phyloP scores from a whole-genome alignment of 2,797 vertebrate species.

The Urocyon cinereoargenteus region DNA sequence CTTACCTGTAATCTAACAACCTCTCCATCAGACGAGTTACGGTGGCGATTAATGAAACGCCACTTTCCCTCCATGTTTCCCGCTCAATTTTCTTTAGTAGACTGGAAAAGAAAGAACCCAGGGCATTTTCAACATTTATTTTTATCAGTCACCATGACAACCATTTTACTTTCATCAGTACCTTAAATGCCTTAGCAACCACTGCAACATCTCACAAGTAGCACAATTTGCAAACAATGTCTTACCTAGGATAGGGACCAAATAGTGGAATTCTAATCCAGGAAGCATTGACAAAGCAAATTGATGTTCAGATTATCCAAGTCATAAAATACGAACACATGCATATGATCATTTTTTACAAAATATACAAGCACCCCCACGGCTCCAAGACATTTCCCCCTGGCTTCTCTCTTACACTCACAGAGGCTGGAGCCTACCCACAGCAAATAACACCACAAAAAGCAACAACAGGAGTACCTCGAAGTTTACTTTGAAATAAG shows the following conservation, averaged over 20 bases:
- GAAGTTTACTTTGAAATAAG: conserved; percentile 58
- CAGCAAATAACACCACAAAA: conserved; percentile 19
- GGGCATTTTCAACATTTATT: conserved; percentile 87
- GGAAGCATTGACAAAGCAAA: conserved; percentile 99
- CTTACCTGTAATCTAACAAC: conserved; percentile 97
- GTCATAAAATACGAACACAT: conserved; percentile 82
- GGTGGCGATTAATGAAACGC: conserved; percentile 97
- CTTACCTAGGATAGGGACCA: conserved; percentile 99
- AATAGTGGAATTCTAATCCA: conserved; percentile 99
- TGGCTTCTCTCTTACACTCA: conserved; percentile 8
- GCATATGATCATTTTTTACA: conserved; percentile 81
- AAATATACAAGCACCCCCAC: conserved; percentile 74
- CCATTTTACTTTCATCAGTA: conserved; percentile 87
- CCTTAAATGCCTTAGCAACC: conserved; percentile 88
- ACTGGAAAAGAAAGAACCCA: conserved; percentile 89
- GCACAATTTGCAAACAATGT: conserved; percentile 90
- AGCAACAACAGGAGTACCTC: conserved; percentile 69
- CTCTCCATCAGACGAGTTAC: conserved; percentile 99
- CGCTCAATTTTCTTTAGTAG: conserved; percentile 99
- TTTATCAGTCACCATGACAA: conserved; percentile 90
- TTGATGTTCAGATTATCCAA: conserved; percentile 94
- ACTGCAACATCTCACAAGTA: conserved; percentile 86
- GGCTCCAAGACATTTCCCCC: conserved; percentile 74
- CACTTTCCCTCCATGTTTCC: conserved; percentile 99
- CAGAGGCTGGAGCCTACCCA: conserved; percentile 29